Evolutionary conservation across 2,888 invertebrate genomes (phyloP).

Genomic region (Eupithecia dodoneata): DNA sequence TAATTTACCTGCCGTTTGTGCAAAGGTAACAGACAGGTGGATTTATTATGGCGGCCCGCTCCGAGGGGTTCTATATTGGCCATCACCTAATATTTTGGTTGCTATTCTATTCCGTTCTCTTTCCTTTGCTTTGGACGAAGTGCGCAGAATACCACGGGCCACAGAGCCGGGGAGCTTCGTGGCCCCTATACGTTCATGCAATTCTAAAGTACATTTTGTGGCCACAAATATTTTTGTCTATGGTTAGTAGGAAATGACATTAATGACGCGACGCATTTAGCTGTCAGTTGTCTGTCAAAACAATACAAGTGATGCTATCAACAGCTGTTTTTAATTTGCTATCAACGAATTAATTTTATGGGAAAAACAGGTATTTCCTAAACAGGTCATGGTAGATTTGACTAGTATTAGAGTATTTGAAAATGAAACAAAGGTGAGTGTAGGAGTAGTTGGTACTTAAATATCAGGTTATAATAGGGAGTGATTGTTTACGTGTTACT

Average conservation of each 20-base stretch:
- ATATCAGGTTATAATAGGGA: conserved; percentile 43
- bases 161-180: too few species aligned
- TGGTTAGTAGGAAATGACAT: conserved; percentile 1
- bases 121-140: too few species aligned
- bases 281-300: conserved; percentile 49
- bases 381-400: conserved; percentile 73
- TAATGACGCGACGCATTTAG: conserved; percentile 19
- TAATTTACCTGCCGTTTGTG: too few species aligned
- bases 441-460: conserved; percentile 38
- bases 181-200: too few species aligned
- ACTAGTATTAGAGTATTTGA: conserved; percentile 66
- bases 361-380: conserved; percentile 59
- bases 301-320: conserved; percentile 47
- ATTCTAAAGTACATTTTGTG: too few species aligned
- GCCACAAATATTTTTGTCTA: background rate
- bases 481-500: conserved; percentile 71
- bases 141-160: too few species aligned
- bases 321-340: conserved; percentile 66
- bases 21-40: too few species aligned
- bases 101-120: too few species aligned
- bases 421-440: conserved; percentile 82
- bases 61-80: too few species aligned
- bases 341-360: conserved; percentile 46
- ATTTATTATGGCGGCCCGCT: too few species aligned
- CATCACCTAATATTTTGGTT: too few species aligned